A percentile compares a stretch with the other conserved stretches of the same genome.
Conservation (phyloP, 2,113 vertebrate species). For the Pogonocichla stellata region DNA sequence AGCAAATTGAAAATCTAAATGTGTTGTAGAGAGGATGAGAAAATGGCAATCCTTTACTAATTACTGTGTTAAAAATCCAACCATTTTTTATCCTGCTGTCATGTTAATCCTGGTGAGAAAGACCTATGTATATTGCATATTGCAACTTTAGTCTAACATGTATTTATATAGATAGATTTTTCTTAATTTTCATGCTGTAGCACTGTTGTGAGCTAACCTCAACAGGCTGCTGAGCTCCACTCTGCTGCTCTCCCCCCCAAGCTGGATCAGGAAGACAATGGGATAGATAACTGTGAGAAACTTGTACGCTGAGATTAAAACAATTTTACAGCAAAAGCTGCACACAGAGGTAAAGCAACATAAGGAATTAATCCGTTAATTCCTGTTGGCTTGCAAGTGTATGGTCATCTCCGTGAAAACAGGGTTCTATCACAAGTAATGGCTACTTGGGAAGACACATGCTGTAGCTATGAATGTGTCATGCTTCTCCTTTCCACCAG, state of each 20-base stretch:
- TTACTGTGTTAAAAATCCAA: not conserved
- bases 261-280: not conserved
- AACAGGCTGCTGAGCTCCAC: not conserved
- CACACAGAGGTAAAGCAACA: not conserved
- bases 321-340: not conserved
- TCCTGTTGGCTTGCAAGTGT: not conserved
- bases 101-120: not conserved
- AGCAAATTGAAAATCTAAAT: not conserved
- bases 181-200: not conserved
- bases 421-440: accelerated
- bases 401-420: not conserved
- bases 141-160: not conserved
- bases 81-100: not conserved
- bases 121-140: not conserved
- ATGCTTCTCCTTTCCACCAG: not conserved
- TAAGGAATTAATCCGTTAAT: not conserved
- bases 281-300: not conserved
- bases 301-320: accelerated
- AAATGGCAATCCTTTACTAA: not conserved
- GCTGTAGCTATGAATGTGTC: accelerated
- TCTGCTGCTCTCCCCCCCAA: accelerated
- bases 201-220: not conserved
- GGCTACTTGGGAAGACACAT: not conserved
- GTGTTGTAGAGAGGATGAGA: not conserved
- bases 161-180: not conserved